Conservation (phyloP, 1,140 invertebrate genomes). For the Acromyrmex echinatior region DNA sequence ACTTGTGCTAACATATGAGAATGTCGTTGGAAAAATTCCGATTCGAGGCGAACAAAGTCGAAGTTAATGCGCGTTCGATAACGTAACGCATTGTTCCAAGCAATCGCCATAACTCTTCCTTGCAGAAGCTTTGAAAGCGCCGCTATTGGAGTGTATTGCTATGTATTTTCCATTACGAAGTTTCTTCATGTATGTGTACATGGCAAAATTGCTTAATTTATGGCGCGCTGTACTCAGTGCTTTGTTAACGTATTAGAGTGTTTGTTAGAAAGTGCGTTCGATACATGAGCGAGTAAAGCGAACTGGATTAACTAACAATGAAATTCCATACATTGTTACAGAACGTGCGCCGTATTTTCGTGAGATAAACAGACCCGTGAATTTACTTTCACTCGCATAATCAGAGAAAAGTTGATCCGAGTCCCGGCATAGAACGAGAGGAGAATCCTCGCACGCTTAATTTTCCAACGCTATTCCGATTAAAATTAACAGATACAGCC, state of each 20-base stretch:
- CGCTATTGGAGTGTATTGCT: slow-evolving; percentile 37
- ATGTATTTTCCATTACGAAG: slow-evolving; percentile 60
- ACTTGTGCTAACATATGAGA: not conserved
- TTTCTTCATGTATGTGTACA: not conserved
- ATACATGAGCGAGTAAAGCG: slow-evolving; percentile 58
- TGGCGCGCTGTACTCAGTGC: slow-evolving; percentile 32
- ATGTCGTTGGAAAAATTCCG: slow-evolving; percentile 49
- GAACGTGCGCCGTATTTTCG: slow-evolving; percentile 50
- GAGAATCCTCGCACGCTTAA: slow-evolving; percentile 21
- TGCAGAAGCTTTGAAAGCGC: slow-evolving; percentile 51
- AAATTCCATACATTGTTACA: slow-evolving; percentile 55
- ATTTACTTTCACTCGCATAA: slow-evolving; percentile 63
- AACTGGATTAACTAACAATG: slow-evolving; percentile 64
- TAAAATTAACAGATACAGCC: slow-evolving; percentile 51
- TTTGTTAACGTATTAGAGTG: slow-evolving; percentile 65
- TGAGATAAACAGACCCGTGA: slow-evolving; percentile 56
- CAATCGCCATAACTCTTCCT: slow-evolving; percentile 60
- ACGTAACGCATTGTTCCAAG: slow-evolving; percentile 50
- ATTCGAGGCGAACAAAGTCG: slow-evolving; percentile 28
- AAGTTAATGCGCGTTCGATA: slow-evolving; percentile 56
- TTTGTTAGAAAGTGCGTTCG: slow-evolving; percentile 65
- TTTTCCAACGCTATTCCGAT: slow-evolving; percentile 47
- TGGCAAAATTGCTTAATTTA: slow-evolving; percentile 63
- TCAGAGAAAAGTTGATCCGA: slow-evolving; percentile 34
- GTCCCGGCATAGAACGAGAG: not conserved